These are phyloP conservation scores for Periophthalmodon schlosseri DNA, from an alignment of 2,113 vertebrate genomes.

Conservation along the genomic window DNA sequence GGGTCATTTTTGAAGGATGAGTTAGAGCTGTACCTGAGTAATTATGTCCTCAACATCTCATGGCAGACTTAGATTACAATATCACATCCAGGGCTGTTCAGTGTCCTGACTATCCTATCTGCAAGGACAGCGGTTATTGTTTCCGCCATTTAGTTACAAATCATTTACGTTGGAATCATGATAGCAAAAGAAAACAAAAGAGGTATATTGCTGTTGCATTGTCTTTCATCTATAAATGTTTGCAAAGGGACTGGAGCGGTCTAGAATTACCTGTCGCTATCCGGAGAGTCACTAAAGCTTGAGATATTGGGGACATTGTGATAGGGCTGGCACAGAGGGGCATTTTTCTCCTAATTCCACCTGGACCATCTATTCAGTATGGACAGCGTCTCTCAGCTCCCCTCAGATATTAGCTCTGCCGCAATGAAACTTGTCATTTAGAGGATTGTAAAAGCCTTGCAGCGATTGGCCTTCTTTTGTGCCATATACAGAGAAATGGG, in stretches of 20 bases:
- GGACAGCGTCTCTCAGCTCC: conserved; percentile 33
- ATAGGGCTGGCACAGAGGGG: conserved; percentile 25
- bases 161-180: conserved; percentile 48
- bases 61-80: conserved; percentile 47
- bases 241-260: conserved; percentile 27
- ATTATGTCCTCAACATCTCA: conserved; percentile 45
- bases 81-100: conserved; percentile 44
- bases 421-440: conserved; percentile 53
- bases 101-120: conserved; percentile 59
- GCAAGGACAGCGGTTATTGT: conserved; percentile 60
- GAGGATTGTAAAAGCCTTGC: conserved; percentile 51
- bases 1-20: conserved; percentile 62
- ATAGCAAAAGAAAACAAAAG: conserved; percentile 30
- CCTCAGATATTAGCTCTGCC: conserved; percentile 34
- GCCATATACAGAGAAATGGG: conserved; percentile 48
- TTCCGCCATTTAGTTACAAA: conserved; percentile 59
- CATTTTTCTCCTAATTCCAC: conserved; percentile 37
- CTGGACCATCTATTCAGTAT: conserved; percentile 18
- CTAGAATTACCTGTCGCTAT: conserved; percentile 4
- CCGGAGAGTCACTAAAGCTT: conserved; percentile 22
- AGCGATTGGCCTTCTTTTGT: conserved; percentile 44
- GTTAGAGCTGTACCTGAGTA: conserved; percentile 52
- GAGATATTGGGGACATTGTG: conserved; percentile 22
- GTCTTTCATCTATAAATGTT: conserved; percentile 31
- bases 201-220: conserved; percentile 10